Base-by-base conservation (phyloP, 2,797 vertebrate species). In the Halcyon chelicuti region DNA sequence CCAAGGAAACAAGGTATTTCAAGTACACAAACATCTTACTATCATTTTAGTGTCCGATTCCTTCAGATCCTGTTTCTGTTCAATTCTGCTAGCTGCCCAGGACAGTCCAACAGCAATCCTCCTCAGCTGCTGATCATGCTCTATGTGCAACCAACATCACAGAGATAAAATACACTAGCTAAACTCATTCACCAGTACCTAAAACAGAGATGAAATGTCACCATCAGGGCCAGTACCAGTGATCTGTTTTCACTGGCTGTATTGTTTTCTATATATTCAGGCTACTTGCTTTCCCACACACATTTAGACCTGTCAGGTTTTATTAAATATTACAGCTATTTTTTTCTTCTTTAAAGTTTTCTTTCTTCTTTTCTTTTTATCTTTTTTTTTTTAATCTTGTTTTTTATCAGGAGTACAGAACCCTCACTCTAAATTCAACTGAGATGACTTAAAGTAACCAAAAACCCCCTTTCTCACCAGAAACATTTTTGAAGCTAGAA, bases 401-500 rank as follows among this genome's bases (percentile, higher is more conserved):
- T 75, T 75, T 85, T 94, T 91, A 76, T 28, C 19, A 58, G 40
- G 26, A 71, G 23, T 61, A 80, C 33, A 72, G 40, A 86, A 70
- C 29, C 40, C 40, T 65, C 33, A 87, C 68, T 62, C 35, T 49
- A 61, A 81, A 6, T n/a, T 88, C 62, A 95, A 93, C 28, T 44
- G 17, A 92, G 15, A 31, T 77, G n/a, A 67, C 37, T 37, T 82
- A 40, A 88, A 86, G 49, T 29, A 22, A 85, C 23, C 2, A 66
- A 73, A 75, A 87, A 49, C 1, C 0, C 22, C 31, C 20, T 8
- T 88, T 76, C 72, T 67, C 47, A 37, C n/a, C 83, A 66, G 72
- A 89, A 82, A 55, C 51, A 49, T 8, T 83, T 88, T 8, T 37
- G 19, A 90, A 90, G 67, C 76, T 71, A 95, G 66, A 95, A 88